A percentile compares a stretch with the other conserved stretches of the same genome.
These are phyloP conservation scores for Neopipo cinnamomea DNA, from an alignment of 2,113 vertebrate species.

Conservation along the genomic window DNA sequence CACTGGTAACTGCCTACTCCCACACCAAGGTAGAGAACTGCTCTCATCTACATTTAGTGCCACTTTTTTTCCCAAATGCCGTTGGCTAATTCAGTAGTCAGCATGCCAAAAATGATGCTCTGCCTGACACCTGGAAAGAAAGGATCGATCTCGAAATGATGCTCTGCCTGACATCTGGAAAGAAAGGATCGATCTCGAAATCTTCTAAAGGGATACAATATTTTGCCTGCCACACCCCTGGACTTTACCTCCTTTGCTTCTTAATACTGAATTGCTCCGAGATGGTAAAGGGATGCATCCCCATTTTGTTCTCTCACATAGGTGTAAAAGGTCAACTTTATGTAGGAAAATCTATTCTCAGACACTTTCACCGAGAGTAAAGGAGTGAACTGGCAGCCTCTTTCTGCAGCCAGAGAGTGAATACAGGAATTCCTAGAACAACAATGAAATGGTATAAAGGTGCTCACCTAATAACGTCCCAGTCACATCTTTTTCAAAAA, in stretches of 20 bases:
- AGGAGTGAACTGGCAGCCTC: background rate
- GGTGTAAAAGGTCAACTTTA: background rate
- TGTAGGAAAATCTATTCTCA: background rate
- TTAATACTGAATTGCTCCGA: background rate
- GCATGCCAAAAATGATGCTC: background rate
- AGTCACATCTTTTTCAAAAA: background rate
- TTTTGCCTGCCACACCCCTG: background rate
- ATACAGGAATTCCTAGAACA: background rate
- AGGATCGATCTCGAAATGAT: background rate
- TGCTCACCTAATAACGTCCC: background rate
- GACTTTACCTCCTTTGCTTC: background rate
- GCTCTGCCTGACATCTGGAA: background rate
- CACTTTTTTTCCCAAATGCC: background rate
- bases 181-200: background rate
- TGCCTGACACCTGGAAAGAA: background rate
- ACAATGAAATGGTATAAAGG: background rate
- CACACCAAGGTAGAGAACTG: background rate
- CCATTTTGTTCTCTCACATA: background rate
- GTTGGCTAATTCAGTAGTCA: background rate
- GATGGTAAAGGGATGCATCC: background rate
- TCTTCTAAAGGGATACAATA: background rate
- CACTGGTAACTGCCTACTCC: background rate
- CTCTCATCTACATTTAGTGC: background rate
- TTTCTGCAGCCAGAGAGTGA: background rate
- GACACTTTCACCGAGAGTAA: background rate